A percentile compares a stretch with the other conserved stretches of the same genome.
phyloP scores from a whole-genome alignment of 1,140 invertebrate genomes.

The Atopsyche davidsoni region DNA sequence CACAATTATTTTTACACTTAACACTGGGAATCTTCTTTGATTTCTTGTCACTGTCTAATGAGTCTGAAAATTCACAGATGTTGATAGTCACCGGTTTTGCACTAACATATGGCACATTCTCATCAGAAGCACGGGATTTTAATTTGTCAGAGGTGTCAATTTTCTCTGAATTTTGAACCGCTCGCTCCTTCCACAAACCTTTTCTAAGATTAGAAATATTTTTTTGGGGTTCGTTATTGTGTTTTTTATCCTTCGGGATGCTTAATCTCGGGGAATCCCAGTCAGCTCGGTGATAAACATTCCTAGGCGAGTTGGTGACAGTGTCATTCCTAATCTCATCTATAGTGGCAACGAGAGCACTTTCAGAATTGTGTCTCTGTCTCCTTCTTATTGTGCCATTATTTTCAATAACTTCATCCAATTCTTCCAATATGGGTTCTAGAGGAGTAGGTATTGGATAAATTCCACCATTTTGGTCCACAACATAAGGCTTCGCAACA shows the following conservation, averaged over 20 bases:
- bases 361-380: conserved; percentile 47
- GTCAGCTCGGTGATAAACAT: conserved; percentile 51
- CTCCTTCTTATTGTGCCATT: conserved; percentile 37
- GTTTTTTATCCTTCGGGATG: conserved; percentile 39
- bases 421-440: conserved; percentile 54
- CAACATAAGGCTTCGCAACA: conserved; percentile 50
- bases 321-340: conserved; percentile 57
- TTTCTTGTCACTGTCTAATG: background rate
- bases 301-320: conserved; percentile 51
- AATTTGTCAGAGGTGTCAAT: no score
- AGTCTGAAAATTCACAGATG: background rate
- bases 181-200: conserved; percentile 46
- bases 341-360: conserved; percentile 57
- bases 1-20: conserved; percentile 12
- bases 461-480: conserved; percentile 52
- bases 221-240: conserved; percentile 27
- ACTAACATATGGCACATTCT: background rate
- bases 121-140: no score
- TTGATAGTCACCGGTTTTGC: background rate
- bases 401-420: conserved; percentile 46
- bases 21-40: background rate
- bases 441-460: conserved; percentile 41
- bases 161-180: no score
- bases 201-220: conserved; percentile 35
- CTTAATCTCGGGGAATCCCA: conserved; percentile 47